Evolutionary conservation across 1,140 invertebrate genomes (phyloP), one percentile per base, ranked within the genome.

Genomic region (Augochlora pura): DNA sequence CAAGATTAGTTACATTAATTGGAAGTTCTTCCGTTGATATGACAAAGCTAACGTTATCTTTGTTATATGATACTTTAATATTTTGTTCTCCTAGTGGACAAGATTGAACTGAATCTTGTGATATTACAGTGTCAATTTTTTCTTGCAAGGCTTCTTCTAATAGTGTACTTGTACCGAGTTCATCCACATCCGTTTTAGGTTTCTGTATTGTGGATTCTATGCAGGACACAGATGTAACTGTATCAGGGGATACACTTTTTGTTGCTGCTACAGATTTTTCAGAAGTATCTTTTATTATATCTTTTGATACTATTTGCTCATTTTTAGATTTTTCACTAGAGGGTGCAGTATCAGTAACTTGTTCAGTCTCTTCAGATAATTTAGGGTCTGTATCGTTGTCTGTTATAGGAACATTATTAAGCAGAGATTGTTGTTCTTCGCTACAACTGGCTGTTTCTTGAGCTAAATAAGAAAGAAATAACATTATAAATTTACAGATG

Each of bases 351-450:
- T 66, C 16, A 32, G 38, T 57, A 75, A 66, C 49, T 57, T 74
- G 21, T 74, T 66, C 52, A 16, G 39, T 14, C 21, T 71, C 27
- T 49, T 64, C 76, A 2, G 25, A 57, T 78, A 72, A 78, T 72
- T 72, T 78, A 72, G 76, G 25, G 64, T 64, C 60, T 54, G 54
- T 57, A 23, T n/a, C 52, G 32, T 54, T 69, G 49, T 64, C 49
- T 78, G 60, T 78, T 67, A 62, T 66, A 71, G 80, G 75, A 77
- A 77, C 67, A 66, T 77, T 66, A 18, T 64, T 77, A 71, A 81
- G 59, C 63, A 77, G 67, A 81, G 73, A 70, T 81, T 81, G 74
- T 77, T 77, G 74, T 77, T 77, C 67, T 70, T 68, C 67, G 2
- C 12, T 75, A 38, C 38, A 52, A 77, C n/a, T 57, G 67, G n/a